phyloP scores from a whole-genome alignment of 2,888 invertebrate species.

The Tineola bisselliella region DNA sequence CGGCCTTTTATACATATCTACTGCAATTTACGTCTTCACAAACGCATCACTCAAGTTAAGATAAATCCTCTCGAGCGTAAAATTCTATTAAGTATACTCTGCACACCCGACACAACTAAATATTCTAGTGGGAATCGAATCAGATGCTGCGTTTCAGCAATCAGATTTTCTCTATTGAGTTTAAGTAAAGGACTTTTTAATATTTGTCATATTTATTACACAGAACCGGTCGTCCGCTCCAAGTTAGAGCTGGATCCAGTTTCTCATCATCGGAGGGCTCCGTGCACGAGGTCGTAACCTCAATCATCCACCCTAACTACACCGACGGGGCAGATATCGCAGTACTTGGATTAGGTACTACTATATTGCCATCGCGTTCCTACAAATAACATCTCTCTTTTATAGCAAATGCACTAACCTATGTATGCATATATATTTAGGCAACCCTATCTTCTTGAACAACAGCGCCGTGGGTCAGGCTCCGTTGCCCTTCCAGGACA shows the following conservation, averaged over 20 bases:
- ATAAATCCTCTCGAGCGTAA: too few species aligned
- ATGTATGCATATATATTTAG: background rate
- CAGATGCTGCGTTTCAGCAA: too few species aligned
- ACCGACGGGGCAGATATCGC: slow-evolving; percentile 4
- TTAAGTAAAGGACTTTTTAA: background rate
- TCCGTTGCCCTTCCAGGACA: slow-evolving; percentile 11
- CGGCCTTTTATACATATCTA: too few species aligned
- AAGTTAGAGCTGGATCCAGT: background rate
- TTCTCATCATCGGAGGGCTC: background rate
- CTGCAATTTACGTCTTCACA: too few species aligned
- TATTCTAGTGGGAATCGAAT: too few species aligned
- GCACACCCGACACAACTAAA: too few species aligned
- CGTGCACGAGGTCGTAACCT: background rate
- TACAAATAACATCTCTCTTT: too few species aligned
- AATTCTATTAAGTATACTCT: too few species aligned
- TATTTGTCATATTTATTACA: background rate
- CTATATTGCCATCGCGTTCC: too few species aligned
- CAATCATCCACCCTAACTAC: background rate
- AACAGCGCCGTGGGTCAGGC: background rate
- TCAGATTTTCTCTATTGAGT: too few species aligned
- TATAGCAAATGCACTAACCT: too few species aligned
- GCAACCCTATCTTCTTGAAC: background rate
- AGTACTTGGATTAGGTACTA: background rate
- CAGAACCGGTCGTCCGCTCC: background rate
- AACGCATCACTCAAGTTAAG: too few species aligned